phyloP scores from a whole-genome alignment of 2,797 vertebrate species.

The Masticophis lateralis region DNA sequence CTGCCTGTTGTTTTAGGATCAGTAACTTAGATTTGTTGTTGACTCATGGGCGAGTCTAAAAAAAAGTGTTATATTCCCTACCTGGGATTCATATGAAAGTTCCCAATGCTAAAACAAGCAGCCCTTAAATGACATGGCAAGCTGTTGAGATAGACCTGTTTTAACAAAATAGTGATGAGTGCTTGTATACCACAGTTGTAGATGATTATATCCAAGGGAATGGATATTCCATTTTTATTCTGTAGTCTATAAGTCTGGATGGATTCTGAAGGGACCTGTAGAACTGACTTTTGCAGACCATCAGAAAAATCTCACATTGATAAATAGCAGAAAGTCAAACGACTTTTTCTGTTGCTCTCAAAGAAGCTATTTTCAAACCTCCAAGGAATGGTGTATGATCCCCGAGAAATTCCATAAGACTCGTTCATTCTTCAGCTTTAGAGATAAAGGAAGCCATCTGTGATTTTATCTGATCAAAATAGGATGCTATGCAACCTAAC shows the following conservation, averaged over 20 bases:
- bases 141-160: neutral
- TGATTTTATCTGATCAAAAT: neutral
- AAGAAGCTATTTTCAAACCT: neutral
- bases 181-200: neutral
- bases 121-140: neutral
- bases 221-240: neutral
- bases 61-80: neutral
- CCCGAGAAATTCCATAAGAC: neutral
- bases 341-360: neutral
- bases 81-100: neutral
- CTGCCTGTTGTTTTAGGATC: neutral
- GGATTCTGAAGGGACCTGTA: neutral
- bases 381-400: neutral
- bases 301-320: neutral
- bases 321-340: neutral
- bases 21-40: conserved; percentile 6
- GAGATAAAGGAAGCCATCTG: neutral
- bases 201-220: neutral
- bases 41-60: neutral
- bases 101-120: too few species aligned
- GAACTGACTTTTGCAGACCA: neutral
- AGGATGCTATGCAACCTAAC: neutral
- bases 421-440: neutral
- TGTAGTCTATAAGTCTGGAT: neutral
- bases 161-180: neutral